Evolutionary conservation across 2,797 vertebrate species (phyloP), one percentile per base, ranked within the genome.

Genomic region (Alca torda): DNA sequence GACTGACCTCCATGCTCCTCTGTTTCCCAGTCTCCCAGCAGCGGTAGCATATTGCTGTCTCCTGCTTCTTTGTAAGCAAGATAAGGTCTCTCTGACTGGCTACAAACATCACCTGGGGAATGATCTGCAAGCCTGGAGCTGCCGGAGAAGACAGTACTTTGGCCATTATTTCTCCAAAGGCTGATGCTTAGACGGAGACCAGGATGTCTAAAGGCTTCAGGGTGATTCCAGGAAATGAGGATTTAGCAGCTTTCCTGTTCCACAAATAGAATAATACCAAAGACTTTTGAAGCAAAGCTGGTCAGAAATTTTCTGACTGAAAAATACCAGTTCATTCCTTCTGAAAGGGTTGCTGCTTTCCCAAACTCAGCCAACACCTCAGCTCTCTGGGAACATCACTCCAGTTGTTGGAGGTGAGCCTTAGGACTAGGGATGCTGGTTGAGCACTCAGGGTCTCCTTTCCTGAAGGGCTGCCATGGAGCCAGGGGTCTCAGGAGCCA

Each of bases 1-100:
- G 53, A 39, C 78, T 97, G 94, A 96, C 88, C 94, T 95, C 75
- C 57, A 46, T 89, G 86, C 89, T 92, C 75, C 64, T 89, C 75
- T 85, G 60, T 80, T 91, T 69, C 72, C 50, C 60, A 46, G 2
- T 73, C 86, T 92, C 96, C 92, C 84, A 93, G 86, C 75, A 92
- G 64, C 4, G 8, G 84, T 18, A 94, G 75, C 37, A 60, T 46
- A 77, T 72, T 93, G 64, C 75, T 33, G 16, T 57, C 67, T 78
- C 46, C 72, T 60, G 64, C 10, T 86, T 86, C 50, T 48, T 46
- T 53, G 18, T 48, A 56, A 61, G 56, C n/a, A 60, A 84, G 59
- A 39, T 31, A 70, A 87, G 4, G 17, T 73, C 20, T 67, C 23
- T 74, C 64, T 65, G 26, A 41, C 26, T 19, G 37, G 13, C 79